These are phyloP conservation scores for Neopelma chrysocephalum DNA, from an alignment of 2,797 vertebrate genomes.

Conservation along the genomic window DNA sequence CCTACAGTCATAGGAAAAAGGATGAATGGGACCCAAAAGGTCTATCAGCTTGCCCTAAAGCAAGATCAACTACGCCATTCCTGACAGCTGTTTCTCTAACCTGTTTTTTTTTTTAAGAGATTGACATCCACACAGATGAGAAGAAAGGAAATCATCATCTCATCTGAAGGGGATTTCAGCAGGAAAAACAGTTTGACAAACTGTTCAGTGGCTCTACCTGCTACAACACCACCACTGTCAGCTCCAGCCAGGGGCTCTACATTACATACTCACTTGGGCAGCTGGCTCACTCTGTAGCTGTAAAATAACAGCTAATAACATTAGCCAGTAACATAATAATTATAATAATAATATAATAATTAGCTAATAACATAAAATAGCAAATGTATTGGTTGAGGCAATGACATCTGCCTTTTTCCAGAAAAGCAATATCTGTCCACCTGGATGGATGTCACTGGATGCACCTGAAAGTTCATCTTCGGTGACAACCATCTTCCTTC, in stretches of 20 bases:
- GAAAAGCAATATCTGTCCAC: background rate
- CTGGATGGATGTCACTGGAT: no score
- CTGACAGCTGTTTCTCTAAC: background rate
- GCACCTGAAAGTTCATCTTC: background rate
- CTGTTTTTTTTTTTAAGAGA: background rate
- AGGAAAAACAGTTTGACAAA: background rate
- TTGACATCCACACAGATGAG: background rate
- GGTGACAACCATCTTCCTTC: background rate
- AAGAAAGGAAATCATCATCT: background rate
- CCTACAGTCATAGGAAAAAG: background rate
- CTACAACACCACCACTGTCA: background rate
- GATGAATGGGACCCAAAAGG: background rate
- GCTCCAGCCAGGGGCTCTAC: background rate
- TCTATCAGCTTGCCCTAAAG: background rate
- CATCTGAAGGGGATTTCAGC: background rate
- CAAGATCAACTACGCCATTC: background rate
- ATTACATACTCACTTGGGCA: background rate
- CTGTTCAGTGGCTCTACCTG: background rate
- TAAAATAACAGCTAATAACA: background rate
- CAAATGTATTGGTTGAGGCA: background rate
- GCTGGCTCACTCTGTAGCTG: background rate
- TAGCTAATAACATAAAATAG: background rate
- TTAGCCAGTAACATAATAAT: background rate
- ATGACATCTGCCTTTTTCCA: fast-evolving
- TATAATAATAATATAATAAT: background rate